Percentiles rank a stretch among this genome's conserved stretches.
These are phyloP conservation scores for Liparis tanakae DNA, from an alignment of 2,797 vertebrate species.

Conservation along the genomic window DNA sequence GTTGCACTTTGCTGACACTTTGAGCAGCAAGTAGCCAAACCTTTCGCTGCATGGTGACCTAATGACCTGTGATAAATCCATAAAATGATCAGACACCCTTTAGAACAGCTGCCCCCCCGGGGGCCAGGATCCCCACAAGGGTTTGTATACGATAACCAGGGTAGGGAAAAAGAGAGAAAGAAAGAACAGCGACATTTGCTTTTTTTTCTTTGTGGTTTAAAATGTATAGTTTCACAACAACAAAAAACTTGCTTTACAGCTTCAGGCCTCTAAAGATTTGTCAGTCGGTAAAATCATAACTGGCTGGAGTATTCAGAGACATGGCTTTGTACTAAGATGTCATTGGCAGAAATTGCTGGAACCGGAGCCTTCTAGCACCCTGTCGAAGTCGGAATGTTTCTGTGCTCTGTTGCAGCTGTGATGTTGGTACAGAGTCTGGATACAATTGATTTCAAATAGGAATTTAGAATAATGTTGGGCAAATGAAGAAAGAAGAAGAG, in stretches of 20 bases:
- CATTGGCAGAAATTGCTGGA: background rate
- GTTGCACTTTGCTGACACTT: slow-evolving; percentile 24
- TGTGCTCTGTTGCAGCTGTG: background rate
- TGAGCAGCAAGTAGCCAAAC: slow-evolving; percentile 20
- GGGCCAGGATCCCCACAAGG: background rate
- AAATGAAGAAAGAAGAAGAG: background rate
- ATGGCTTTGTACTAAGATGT: slow-evolving; percentile 4
- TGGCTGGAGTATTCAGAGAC: background rate
- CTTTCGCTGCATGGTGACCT: slow-evolving; percentile 3
- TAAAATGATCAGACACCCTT: too few relatives aligned
- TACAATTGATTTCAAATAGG: slow-evolving; percentile 1
- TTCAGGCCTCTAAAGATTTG: background rate
- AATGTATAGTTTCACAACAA: background rate
- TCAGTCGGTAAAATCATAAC: background rate
- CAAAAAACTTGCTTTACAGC: too few relatives aligned
- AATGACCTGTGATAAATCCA: background rate
- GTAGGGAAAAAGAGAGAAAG: background rate
- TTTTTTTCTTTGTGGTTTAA: too few relatives aligned
- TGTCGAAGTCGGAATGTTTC: background rate
- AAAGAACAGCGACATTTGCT: too few relatives aligned
- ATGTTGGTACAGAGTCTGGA: background rate
- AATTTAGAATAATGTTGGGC: background rate
- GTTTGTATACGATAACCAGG: background rate
- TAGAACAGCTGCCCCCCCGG: background rate
- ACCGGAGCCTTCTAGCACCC: background rate